Evolutionary conservation across 2,797 vertebrate species (phyloP), one percentile per base, ranked within the genome.

Genomic region (Melanotaenia parkinsoni): DNA sequence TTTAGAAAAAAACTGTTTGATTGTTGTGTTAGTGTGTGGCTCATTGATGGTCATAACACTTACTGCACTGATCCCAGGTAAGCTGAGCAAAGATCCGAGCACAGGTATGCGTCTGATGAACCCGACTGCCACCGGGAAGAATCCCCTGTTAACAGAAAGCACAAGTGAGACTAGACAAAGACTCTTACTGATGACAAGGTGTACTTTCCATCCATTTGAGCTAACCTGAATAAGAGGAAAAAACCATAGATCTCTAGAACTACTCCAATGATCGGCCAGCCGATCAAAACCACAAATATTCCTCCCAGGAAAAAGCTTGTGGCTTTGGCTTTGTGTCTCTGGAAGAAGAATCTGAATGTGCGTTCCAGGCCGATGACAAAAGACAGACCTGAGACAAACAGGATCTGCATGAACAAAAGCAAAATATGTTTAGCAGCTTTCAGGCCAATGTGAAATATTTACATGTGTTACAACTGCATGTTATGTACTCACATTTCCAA

Each of bases 321-420:
- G 82, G 97, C 97, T 95, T 99, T 99, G 74, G 95, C 92, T 94
- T 99, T 99, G 88, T 99, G 97, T 67, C 94, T 96, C 91, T 99
- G 98, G 91, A 99, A 99, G 94, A 99, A 99, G 93, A 99, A 99
- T 84, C 96, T 95, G 91, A 98, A 98, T 0, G 98, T 99, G 58
- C 98, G 95, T 92, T 99, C 98, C 89, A 98, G 93, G 54, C 98
- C 98, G 0, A 99, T 99, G 82, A 99, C 97, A 70, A 99, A 99
- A 18, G 97, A 96, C 85, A 99, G 91, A 32, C 97, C 98, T 18
- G 96, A 95, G 74, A 99, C 97, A 83, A 99, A 99, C 82, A 99
- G 94, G 79, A 99, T 97, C 98, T 99, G 82, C 35, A 68, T 0
- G 51, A 10, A n/a, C 67, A 24, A 5, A 63, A 26, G 35, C 0